These are phyloP conservation scores for Drosophila meridiana DNA, from an alignment of 2,888 invertebrate species.

Conservation along the genomic window DNA sequence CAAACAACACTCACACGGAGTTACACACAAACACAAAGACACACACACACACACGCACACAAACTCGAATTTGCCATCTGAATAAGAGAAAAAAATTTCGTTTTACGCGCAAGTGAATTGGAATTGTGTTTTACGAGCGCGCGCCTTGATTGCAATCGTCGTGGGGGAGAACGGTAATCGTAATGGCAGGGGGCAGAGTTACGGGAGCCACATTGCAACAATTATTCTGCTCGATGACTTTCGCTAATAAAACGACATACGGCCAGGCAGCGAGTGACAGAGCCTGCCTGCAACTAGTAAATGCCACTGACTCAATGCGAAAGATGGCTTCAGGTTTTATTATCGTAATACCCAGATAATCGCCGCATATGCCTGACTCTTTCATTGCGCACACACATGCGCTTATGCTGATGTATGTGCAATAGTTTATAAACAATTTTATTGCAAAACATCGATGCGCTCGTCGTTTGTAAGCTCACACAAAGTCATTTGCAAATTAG, in stretches of 20 bases:
- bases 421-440: slow-evolving; percentile 54
- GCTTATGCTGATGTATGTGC: slow-evolving; percentile 22
- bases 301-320: slow-evolving; percentile 45
- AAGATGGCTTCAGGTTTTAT: slow-evolving; percentile 61
- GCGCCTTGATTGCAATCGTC: slow-evolving; percentile 62
- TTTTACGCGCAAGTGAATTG: slow-evolving; percentile 75
- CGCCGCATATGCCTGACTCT: slow-evolving; percentile 29
- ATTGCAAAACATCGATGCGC: slow-evolving; percentile 46
- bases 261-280: slow-evolving; percentile 31
- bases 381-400: slow-evolving; percentile 16
- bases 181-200: slow-evolving; percentile 23
- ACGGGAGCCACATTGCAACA: slow-evolving; percentile 65
- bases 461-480: slow-evolving; percentile 24
- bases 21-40: slow-evolving; percentile 11
- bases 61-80: slow-evolving; percentile 22
- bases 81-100: slow-evolving; percentile 47
- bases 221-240: slow-evolving; percentile 84
- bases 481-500: slow-evolving; percentile 51
- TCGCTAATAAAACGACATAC: slow-evolving; percentile 75
- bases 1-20: slow-evolving; percentile 19
- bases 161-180: slow-evolving; percentile 37
- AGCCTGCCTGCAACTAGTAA: slow-evolving; percentile 33
- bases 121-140: slow-evolving; percentile 70
- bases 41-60: slow-evolving; percentile 28
- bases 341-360: slow-evolving; percentile 69